These are phyloP conservation scores for Stomatorhinus walkeri DNA, from an alignment of 2,797 vertebrate genomes.

Conservation along the genomic window DNA sequence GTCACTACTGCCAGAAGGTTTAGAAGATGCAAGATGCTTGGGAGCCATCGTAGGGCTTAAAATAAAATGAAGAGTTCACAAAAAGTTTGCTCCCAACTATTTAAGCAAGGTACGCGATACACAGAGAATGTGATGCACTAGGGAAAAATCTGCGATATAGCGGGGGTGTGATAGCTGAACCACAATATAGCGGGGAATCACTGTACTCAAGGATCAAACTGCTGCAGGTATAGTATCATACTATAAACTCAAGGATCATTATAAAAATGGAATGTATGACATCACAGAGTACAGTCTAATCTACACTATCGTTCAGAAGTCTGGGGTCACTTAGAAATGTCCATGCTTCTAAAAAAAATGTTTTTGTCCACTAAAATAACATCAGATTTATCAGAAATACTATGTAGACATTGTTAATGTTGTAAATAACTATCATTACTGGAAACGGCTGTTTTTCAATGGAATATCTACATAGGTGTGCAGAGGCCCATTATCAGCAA, in stretches of 20 bases:
- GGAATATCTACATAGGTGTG: background rate
- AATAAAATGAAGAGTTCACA: too few species aligned
- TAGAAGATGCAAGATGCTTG: too few species aligned
- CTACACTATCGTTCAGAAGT: background rate
- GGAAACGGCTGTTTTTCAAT: background rate
- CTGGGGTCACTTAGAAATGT: background rate
- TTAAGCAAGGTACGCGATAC: background rate
- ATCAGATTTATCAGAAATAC: background rate
- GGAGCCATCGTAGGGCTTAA: too few species aligned
- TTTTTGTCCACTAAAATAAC: background rate
- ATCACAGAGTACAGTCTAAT: background rate
- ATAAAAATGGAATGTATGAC: background rate
- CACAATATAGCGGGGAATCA: background rate
- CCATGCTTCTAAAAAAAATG: background rate
- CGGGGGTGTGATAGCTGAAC: too few species aligned
- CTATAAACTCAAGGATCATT: background rate
- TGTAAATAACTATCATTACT: background rate
- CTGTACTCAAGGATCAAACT: background rate
- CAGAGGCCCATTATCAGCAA: background rate
- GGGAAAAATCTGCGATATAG: too few species aligned
- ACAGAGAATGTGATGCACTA: background rate
- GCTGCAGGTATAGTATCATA: background rate
- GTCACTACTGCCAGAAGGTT: too few species aligned
- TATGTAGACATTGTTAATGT: background rate
- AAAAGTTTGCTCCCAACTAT: too few species aligned